Evolutionary conservation across 2,113 vertebrate species (phyloP).

Genomic region (Phaethornis superciliosus): DNA sequence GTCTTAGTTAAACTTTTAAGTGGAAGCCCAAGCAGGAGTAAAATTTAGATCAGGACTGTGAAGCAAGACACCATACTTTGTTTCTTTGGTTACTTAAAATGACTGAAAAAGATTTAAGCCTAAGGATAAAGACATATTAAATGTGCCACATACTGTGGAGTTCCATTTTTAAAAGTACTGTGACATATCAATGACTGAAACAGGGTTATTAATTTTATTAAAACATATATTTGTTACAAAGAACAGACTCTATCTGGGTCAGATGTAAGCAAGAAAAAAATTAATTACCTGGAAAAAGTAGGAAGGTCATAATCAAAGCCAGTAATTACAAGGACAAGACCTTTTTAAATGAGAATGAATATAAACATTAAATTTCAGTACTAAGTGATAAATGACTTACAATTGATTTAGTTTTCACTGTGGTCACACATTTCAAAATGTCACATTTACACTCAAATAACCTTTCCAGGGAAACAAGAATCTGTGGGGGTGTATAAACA

Average conservation of each 20-base stretch:
- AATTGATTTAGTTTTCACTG: conserved; percentile 64
- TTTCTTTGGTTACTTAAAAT: background rate
- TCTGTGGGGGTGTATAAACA: conserved; percentile 57
- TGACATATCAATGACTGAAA: background rate
- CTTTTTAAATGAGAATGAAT: conserved; percentile 49
- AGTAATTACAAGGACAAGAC: conserved; percentile 44
- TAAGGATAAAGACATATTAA: background rate
- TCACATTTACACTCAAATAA: conserved; percentile 67
- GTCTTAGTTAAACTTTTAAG: background rate
- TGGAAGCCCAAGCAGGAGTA: background rate
- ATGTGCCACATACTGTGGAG: background rate
- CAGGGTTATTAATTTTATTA: background rate
- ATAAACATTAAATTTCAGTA: conserved; percentile 60
- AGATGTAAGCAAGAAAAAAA: background rate
- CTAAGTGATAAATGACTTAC: conserved; percentile 58
- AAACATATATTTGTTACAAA: background rate
- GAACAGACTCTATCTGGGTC: background rate
- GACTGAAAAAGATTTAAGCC: background rate
- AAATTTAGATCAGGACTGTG: background rate
- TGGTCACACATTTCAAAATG: conserved; percentile 60
- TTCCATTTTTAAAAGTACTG: background rate
- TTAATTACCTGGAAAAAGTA: conserved; percentile 27
- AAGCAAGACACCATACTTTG: background rate
- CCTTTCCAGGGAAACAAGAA: conserved; percentile 62
- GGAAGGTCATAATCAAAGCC: conserved; percentile 4